Evolutionary conservation across 2,797 vertebrate genomes (phyloP), one percentile per base, ranked within the genome.

Genomic region (Takifugu ocellatus): DNA sequence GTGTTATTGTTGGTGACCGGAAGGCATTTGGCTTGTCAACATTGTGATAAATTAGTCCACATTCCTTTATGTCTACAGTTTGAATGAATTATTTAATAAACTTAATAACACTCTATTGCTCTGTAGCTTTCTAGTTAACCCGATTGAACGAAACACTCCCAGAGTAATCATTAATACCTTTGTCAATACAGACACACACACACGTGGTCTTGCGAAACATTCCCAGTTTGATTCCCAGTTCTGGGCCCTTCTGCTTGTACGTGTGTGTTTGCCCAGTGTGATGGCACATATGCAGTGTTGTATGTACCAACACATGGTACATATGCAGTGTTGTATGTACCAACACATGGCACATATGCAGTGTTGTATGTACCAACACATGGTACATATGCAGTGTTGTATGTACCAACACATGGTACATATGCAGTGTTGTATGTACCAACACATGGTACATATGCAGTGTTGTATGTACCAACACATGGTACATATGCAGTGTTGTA

Each of bases 211-310:
- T 31, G 47, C 39, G 59, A 46, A 51, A 71, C 48, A 51, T 56
- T 66, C 36, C 48, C 27, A 21, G 39, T 36, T 54, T 47, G 52
- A 64, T 51, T 57, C 2, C 33, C 48, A 59, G 46, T 8, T 31
- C n/a, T 24, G 48, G n/a, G 8, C 17, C 8, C 0, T 7, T 39
- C 43, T 61, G 6, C 58, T 54, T 56, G 8, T 12, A 24, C 9
- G 45, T 49, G 25, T 7, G 60, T 66, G 77, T 75, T 68, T 73
- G 54, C 56, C 56, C 3, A 49, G 39, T 63, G 42, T 33, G 12
- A 51, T 21, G 21, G 21, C 21, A 21, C 21, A 21, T 21, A 21
- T 21, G 21, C 21, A 21, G 21, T 21, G 21, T 21, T 21, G 1
- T 21, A 21, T 21, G 21, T 21, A 21, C 21, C 21, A 21, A 21